Conservation (phyloP, 1,140 invertebrate genomes). For the Hycleus cichorii region DNA sequence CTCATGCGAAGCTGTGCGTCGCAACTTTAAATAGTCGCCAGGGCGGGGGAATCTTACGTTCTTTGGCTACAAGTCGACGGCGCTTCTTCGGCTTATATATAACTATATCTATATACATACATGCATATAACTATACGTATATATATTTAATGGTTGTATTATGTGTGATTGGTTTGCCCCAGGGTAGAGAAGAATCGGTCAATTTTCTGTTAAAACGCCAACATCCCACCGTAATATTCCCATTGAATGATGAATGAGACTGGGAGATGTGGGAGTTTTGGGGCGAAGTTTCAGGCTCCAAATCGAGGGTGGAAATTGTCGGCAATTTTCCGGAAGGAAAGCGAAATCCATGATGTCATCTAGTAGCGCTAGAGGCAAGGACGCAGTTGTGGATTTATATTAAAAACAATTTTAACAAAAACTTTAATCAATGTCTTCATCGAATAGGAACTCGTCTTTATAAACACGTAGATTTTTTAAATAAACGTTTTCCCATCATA, state of each 20-base stretch:
- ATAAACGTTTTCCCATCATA: neutral
- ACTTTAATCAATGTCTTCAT: neutral
- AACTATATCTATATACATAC: too few relatives aligned
- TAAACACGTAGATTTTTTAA: neutral
- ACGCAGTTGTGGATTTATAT: too few relatives aligned
- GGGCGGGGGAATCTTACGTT: constrained; percentile 30
- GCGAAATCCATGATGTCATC: too few relatives aligned
- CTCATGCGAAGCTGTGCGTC: constrained; percentile 35
- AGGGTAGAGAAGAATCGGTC: constrained; percentile 32
- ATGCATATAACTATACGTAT: too few relatives aligned
- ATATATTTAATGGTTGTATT: too few relatives aligned
- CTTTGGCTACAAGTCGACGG: constrained; percentile 25
- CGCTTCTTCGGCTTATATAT: constrained; percentile 18
- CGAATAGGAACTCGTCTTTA: too few relatives aligned
- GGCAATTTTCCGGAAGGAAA: too few relatives aligned
- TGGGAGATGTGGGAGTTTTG: too few relatives aligned
- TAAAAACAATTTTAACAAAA: too few relatives aligned
- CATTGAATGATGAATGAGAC: too few relatives aligned
- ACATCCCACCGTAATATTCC: neutral
- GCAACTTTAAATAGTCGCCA: constrained; percentile 35
- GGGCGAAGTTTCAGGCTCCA: neutral
- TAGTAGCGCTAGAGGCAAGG: too few relatives aligned
- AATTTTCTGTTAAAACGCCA: constrained; percentile 7
- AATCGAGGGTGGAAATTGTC: too few relatives aligned
- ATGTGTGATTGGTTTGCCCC: constrained; percentile 31